Base-by-base conservation (phyloP, 2,113 vertebrate genomes). In the Blennius ocellaris region DNA sequence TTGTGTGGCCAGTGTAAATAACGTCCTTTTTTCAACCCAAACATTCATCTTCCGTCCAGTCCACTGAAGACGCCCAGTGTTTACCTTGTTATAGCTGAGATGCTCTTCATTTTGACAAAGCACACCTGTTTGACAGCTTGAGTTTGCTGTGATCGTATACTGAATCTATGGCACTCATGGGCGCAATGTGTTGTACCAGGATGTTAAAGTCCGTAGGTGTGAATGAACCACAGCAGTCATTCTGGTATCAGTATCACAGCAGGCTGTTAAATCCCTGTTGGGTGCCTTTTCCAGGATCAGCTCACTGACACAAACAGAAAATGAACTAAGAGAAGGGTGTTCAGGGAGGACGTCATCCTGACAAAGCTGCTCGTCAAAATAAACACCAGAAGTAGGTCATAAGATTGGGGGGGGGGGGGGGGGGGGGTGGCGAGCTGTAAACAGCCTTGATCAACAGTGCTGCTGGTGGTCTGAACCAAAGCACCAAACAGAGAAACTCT, bases 311-410 rank as follows among this genome's bases (percentile, higher is more conserved):
- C 39, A 80, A 72, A 80, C 12, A 73, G 30, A 55, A 30, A 30
- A 30, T 30, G 21, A 50, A 53, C n/a, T 21, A 49, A 45, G 17
- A 66, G 21, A 14, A 5, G 17, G 12, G 21, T 36, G 36, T 15
- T 56, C 43, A 61, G 8, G 43, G 21, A 63, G 15, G 73, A 72
- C 50, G 52, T 58, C 38, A 63, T 63, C 21, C 8, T 38, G n/a
- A 59, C 38, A 49, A 30, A 65, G 63, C 8, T 47, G 6, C 0
- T 7, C 9, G 38, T 65, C 69, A 61, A 39, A 60, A 69, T 37
- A 67, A 69, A 69, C 69, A 44, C 21, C 47, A 57, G 51, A 92
- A 86, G 36, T 84, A 71, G 84, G 86, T 84, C 79, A 81, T 69
- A 70, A 76, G 11, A 60, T 41, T 66, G 55, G 53, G 49, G 45